Base-by-base conservation (phyloP, 1,140 invertebrate genomes). In the Bombus difficillimus region DNA sequence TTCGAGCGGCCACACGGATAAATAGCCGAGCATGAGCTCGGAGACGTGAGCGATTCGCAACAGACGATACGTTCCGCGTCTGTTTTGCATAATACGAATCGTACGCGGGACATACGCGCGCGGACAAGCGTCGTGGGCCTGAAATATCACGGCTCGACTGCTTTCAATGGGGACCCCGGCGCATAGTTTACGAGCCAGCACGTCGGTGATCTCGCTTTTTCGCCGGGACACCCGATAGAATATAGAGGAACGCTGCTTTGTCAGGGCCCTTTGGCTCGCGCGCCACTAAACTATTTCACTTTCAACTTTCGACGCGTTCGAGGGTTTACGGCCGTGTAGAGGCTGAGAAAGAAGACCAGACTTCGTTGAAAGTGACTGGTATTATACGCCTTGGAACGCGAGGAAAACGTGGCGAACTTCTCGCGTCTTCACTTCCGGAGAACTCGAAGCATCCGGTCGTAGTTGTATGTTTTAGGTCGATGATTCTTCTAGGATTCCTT, bases 51-150 rank as follows among this genome's bases (percentile, higher is more conserved):
- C 83, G 84, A 91, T 91, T 91, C 88, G 91, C 82, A 82, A 89
- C 88, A 88, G 88, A 77, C 87, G 83, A 87, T 89, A 90, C 83
- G 86, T 90, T 89, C 88, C 86, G 89, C 86, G 86, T 32, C 89
- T 90, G 84, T 78, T 91, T 88, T 91, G 88, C 91, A 91, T 91
- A 91, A 91, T 91, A 82, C 86, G 88, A 85, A 83, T 88, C 84
- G 78, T 34, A 64, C 62, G 77, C 39, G n/a, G n/a, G 59, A 59
- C 28, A 8, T 12, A 47, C 85, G 34, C 41, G 43, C 53, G 77
- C 81, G 53, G 74, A 68, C 85, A 81, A 90, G 90, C 86, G 68
- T 87, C 90, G 76, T 32, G 89, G 86, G n/a, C 83, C 89, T 90
- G 89, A 87, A 91, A 91, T 90, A 91, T 91, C 89, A 89, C 89